A percentile compares a stretch with the other conserved stretches of the same genome.
Evolutionary conservation across 2,113 vertebrate genomes (phyloP).

Genomic region (Baryphthengus martii): DNA sequence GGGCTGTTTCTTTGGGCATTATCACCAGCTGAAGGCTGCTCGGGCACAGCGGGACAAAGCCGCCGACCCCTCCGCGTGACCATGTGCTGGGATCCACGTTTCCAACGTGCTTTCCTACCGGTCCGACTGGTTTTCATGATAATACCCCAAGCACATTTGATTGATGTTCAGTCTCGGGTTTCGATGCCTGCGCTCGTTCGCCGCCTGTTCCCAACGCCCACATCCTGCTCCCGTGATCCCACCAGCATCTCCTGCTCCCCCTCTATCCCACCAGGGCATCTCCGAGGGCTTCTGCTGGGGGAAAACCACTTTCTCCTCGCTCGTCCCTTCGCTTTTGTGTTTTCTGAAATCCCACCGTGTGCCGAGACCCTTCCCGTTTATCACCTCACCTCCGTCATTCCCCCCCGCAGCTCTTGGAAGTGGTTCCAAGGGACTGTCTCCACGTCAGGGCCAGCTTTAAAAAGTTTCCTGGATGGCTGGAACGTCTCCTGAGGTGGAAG

Average conservation of each 20-base stretch:
- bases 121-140: background rate
- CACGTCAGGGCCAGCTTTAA: accelerated
- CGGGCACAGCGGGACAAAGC: accelerated
- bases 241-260: accelerated
- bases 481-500: background rate
- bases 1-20: accelerated
- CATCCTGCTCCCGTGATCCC: accelerated
- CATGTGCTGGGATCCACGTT: background rate
- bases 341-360: background rate
- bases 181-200: background rate
- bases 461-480: background rate
- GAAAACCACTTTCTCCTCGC: accelerated
- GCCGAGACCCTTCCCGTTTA: accelerated
- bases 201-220: background rate
- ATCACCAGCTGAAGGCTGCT: background rate
- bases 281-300: background rate
- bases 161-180: background rate
- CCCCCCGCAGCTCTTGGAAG: background rate
- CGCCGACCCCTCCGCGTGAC: accelerated
- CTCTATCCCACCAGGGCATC: accelerated
- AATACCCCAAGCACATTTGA: background rate
- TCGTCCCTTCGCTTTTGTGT: background rate
- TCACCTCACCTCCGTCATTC: accelerated
- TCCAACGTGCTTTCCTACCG: background rate
- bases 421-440: background rate